Evolutionary conservation across 2,797 vertebrate genomes (phyloP).

Genomic region (Gymnoscopelus microlampas): DNA sequence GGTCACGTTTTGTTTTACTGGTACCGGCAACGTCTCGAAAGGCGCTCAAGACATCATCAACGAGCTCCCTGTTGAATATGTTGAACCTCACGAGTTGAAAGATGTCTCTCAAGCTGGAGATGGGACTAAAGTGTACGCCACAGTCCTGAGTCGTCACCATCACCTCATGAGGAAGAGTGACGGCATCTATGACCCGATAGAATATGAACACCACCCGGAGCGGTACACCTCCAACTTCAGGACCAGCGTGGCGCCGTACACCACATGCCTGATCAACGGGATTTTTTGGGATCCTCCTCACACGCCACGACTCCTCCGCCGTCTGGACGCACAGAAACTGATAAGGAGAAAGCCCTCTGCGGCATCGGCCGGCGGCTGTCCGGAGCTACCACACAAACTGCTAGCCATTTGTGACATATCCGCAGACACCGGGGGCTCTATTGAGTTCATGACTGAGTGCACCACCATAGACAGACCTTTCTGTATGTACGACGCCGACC

Average conservation of each 20-base stretch:
- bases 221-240: conserved; percentile 93
- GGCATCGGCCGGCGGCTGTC: conserved; percentile 81
- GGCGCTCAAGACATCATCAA: conserved; percentile 96
- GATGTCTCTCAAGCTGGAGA: conserved; percentile 91
- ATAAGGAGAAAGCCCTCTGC: conserved; percentile 69
- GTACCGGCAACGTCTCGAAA: conserved; percentile 98
- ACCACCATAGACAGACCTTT: conserved; percentile 96
- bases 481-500: conserved; percentile 97
- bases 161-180: conserved; percentile 93
- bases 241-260: conserved; percentile 92
- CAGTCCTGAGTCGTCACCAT: conserved; percentile 95
- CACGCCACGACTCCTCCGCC: conserved; percentile 89
- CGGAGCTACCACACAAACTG: conserved; percentile 89
- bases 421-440: conserved; percentile 94
- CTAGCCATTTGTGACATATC: conserved; percentile 98
- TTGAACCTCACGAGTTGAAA: conserved; percentile 93
- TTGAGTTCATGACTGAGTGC: conserved; percentile 97
- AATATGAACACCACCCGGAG: conserved; percentile 93
- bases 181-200: conserved; percentile 88
- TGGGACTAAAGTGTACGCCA: conserved; percentile 92
- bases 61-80: conserved; percentile 94
- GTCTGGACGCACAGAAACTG: conserved; percentile 89
- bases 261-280: conserved; percentile 95
- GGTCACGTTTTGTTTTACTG: conserved; percentile 96
- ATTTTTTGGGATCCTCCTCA: conserved; percentile 94